These are phyloP conservation scores for Brenthis hecate DNA, from an alignment of 2,888 invertebrate genomes.

Conservation along the genomic window DNA sequence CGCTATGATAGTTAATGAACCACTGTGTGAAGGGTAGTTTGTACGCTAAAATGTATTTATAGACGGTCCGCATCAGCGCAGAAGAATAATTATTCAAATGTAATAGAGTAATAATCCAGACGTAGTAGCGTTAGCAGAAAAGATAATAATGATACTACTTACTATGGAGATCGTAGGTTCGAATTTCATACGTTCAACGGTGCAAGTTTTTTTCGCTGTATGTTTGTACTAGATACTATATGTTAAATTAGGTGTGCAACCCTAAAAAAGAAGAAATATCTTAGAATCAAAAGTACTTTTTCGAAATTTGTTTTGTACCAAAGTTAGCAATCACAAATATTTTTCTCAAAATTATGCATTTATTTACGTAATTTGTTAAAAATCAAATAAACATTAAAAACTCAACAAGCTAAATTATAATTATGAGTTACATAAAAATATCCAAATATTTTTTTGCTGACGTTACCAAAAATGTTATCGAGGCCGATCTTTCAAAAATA, in stretches of 20 bases:
- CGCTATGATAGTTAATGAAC: constrained; percentile 16
- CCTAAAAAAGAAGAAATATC: too few relatives aligned
- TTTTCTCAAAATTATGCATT: too few relatives aligned
- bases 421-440: neutral
- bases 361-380: too few relatives aligned
- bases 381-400: neutral
- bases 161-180: neutral
- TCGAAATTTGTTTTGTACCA: too few relatives aligned
- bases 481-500: constrained; percentile 74
- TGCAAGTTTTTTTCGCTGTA: neutral
- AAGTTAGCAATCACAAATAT: too few relatives aligned
- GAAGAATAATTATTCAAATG: constrained; percentile 75
- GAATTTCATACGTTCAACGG: neutral
- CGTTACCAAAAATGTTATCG: constrained; percentile 61
- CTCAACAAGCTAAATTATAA: neutral
- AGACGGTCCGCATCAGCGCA: constrained; percentile 66
- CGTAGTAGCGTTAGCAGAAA: constrained; percentile 30
- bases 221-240: too few relatives aligned
- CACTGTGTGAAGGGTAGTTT: constrained; percentile 31
- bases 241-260: too few relatives aligned
- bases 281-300: too few relatives aligned
- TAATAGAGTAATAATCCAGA: constrained; percentile 64
- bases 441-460: constrained; percentile 44
- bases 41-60: constrained; percentile 46
- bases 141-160: neutral